These are phyloP conservation scores for Charina bottae DNA, from an alignment of 2,113 vertebrate species.

Conservation along the genomic window DNA sequence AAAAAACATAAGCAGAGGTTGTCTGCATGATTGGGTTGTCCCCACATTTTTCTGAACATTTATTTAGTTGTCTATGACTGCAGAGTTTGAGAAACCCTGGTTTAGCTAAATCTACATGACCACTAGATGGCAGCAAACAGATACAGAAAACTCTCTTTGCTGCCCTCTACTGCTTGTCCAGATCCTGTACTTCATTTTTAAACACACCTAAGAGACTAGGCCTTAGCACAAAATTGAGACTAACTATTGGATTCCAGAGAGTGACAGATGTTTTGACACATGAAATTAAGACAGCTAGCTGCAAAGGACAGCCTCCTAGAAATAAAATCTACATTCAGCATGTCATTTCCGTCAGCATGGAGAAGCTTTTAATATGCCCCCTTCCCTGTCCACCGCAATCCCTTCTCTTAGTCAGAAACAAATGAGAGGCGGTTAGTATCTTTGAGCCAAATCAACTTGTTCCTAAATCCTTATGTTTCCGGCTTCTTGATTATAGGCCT, in stretches of 20 bases:
- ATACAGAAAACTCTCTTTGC: neutral
- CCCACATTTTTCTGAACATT: neutral
- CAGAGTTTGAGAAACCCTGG: neutral
- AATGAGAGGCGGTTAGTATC: neutral
- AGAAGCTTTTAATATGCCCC: neutral
- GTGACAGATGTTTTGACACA: neutral
- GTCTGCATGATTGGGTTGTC: neutral
- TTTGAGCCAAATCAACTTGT: neutral
- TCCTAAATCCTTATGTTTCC: neutral
- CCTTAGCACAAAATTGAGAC: neutral
- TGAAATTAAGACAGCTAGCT: neutral
- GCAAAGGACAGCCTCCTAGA: neutral
- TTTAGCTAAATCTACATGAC: neutral
- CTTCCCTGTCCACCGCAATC: neutral
- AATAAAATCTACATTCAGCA: neutral
- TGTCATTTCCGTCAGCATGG: neutral
- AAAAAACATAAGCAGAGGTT: neutral
- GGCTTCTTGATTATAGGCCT: neutral
- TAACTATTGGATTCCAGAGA: neutral
- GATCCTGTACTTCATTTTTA: too few species aligned
- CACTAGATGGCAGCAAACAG: neutral
- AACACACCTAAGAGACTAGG: too few species aligned
- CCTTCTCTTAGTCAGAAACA: neutral
- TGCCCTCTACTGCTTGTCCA: neutral
- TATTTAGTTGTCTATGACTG: neutral